Base-by-base conservation (phyloP, 2,888 invertebrate genomes). In the Schrankia costaestrigalis region DNA sequence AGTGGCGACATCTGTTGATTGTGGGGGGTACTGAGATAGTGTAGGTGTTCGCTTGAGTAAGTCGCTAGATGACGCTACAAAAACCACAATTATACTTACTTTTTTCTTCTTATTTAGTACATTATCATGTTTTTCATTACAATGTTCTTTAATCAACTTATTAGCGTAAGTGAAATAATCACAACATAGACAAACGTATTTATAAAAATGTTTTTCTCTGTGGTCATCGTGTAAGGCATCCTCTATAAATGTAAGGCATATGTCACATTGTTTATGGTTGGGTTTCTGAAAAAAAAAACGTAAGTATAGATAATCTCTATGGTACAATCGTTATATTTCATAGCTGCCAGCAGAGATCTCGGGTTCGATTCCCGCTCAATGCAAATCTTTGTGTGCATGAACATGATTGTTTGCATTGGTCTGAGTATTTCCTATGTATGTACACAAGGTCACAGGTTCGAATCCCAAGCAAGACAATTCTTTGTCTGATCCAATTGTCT, bases 131-230 rank as follows among this genome's bases (percentile, higher is more conserved):
- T n/a, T n/a, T n/a, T n/a, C n/a, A 6, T 41, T 11, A 3, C 13
- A 18, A 31, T 70, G 69, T 3, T 9, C 37, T 3, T 18, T 34
- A 2, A 48, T 48, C 21, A 72, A 41, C 52, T 76, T 61, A 1
- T 57, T 56, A 0, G 15, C 22, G 0, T 54, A 52, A 0, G 46
- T 11, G 0, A 33, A 33, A 2, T 51, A 49, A 0, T 59, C 53
- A 36, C 77, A 77, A 0, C 58, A 33, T 1, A 41, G 17, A 40
- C 78, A 78, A 0, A 8, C 22, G 8, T 61, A 43, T 23, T 36
- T 55, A 1, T 40, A 23, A 10, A 56, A 64, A 32, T 72, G 73
- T 0, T 18, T n/a, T 1, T 42, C 34, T 30, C 37, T 53, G 34
- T 64, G 70, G 2, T 49, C 40, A 0, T 42, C 12, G 8, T 55